Evolutionary conservation across 2,113 vertebrate species (phyloP).

Genomic region (Lampris incognitus): DNA sequence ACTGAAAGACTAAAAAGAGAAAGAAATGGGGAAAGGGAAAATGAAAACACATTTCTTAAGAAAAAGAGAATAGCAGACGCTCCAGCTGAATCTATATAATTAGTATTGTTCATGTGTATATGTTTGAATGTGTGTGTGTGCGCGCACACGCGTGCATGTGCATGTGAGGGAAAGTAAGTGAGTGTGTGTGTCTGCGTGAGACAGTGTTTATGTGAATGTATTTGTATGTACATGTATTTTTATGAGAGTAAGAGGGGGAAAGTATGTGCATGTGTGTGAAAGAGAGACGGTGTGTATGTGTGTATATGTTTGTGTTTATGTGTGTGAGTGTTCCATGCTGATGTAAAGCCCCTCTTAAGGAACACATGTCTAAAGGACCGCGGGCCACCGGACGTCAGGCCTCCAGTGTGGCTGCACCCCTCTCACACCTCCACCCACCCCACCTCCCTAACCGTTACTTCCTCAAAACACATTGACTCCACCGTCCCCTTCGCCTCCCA

Average conservation of each 20-base stretch:
- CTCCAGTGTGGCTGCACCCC: slow-evolving; percentile 28
- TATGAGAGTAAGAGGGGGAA: background rate
- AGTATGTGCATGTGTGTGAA: background rate
- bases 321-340: slow-evolving; percentile 37
- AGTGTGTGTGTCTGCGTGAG: background rate
- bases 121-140: slow-evolving; percentile 21
- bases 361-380: slow-evolving; percentile 52
- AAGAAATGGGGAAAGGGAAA: slow-evolving; percentile 2
- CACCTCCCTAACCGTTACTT: background rate
- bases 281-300: background rate
- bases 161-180: background rate
- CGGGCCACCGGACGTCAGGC: slow-evolving; percentile 58
- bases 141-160: too few species aligned
- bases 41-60: background rate
- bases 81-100: slow-evolving; percentile 40
- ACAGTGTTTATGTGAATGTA: background rate
- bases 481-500: background rate
- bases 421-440: slow-evolving; percentile 16
- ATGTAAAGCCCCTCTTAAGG: slow-evolving; percentile 52
- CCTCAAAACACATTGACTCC: background rate
- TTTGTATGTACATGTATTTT: background rate
- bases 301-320: slow-evolving; percentile 8
- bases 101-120: slow-evolving; percentile 26
- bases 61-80: slow-evolving; percentile 16
- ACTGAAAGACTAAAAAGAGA: background rate